Evolutionary conservation across 2,113 vertebrate genomes (phyloP).

Genomic region (Dipodomys ordii): DNA sequence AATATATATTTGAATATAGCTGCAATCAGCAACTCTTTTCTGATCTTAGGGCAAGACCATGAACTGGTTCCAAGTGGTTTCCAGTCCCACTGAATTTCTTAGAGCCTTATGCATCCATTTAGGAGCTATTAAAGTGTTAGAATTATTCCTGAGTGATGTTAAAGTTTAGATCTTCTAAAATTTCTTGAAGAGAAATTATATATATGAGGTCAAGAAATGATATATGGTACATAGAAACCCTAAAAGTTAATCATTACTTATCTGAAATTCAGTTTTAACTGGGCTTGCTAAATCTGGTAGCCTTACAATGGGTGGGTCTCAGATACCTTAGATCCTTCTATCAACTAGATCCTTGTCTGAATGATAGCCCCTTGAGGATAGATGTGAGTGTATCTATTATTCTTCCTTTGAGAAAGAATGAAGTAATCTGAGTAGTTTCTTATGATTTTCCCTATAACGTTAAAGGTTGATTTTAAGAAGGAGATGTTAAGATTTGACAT

Average conservation of each 20-base stretch:
- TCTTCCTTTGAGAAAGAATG: constrained; percentile 1
- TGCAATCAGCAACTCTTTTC: not conserved
- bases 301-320: not conserved
- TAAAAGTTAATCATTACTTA: constrained; percentile 25
- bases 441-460: constrained; percentile 41
- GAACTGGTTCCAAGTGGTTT: no score
- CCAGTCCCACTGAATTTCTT: no score
- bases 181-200: constrained; percentile 31
- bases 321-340: not conserved
- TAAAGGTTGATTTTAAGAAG: constrained; percentile 7
- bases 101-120: constrained; percentile 16
- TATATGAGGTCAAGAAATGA: not conserved
- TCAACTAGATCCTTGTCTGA: no score
- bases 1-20: not conserved
- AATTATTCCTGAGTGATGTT: constrained; percentile 42
- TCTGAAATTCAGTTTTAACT: constrained; percentile 30
- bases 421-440: constrained; percentile 13
- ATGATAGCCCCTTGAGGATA: not conserved
- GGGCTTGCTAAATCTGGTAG: not conserved
- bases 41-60: not conserved
- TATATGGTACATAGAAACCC: not conserved
- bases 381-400: not conserved
- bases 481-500: constrained; percentile 31
- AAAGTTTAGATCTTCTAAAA: constrained; percentile 24
- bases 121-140: constrained; percentile 9